Percentiles rank a stretch among this genome's conserved stretches.
These are phyloP conservation scores for Peromyscus attwateri DNA, from an alignment of 2,797 vertebrate genomes.

Conservation along the genomic window DNA sequence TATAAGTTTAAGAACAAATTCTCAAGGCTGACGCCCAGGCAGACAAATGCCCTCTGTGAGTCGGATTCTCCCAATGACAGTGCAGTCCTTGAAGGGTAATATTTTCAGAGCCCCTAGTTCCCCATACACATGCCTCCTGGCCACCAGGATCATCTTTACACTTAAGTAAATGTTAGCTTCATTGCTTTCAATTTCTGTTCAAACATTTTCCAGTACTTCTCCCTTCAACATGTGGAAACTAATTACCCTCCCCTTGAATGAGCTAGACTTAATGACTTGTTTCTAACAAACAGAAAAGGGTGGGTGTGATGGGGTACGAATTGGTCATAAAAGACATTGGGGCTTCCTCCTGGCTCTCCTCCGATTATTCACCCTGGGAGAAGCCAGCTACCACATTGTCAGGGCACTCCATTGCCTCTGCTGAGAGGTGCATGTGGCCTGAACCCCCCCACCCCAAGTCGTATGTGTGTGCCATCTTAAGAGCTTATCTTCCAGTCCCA, in stretches of 20 bases:
- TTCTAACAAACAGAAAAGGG: neutral
- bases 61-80: neutral
- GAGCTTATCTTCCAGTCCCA: neutral
- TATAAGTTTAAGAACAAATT: neutral
- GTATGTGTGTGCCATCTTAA: neutral
- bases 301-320: neutral
- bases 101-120: neutral
- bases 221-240: neutral
- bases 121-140: neutral
- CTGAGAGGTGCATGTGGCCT: neutral
- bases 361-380: neutral
- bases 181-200: slow-evolving; percentile 20
- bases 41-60: neutral
- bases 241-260: neutral
- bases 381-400: neutral
- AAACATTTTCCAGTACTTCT: neutral
- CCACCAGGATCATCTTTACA: neutral
- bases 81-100: neutral
- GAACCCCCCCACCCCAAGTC: neutral
- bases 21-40: neutral
- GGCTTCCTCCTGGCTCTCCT: neutral
- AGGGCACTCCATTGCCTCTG: neutral
- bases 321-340: neutral
- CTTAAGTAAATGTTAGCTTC: slow-evolving; percentile 27
- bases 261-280: neutral